Conservation (phyloP, 1,140 invertebrate genomes). For the Anastatus disparis region DNA sequence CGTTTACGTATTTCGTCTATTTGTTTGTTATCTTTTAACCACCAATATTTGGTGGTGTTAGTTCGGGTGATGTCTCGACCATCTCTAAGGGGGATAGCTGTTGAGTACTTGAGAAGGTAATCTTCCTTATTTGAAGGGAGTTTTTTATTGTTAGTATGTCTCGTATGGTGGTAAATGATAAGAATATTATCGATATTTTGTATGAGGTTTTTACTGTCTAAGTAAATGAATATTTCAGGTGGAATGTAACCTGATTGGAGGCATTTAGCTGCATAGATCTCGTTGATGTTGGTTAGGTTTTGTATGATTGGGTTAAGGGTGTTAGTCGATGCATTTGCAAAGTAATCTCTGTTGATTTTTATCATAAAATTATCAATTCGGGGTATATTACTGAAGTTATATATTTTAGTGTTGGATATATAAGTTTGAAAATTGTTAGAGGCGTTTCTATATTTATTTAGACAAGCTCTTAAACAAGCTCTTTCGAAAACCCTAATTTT, state of each 20-base stretch:
- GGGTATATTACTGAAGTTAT: slow-evolving; percentile 7
- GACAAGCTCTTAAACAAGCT: slow-evolving; percentile 1
- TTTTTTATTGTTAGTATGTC: neutral
- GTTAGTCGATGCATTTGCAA: neutral
- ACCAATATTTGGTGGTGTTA: neutral
- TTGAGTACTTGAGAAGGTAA: no score
- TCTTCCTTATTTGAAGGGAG: neutral
- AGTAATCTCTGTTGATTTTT: slow-evolving; percentile 5
- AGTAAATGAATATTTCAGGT: slow-evolving; percentile 1
- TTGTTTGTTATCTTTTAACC: no score
- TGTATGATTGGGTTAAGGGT: slow-evolving; percentile 1
- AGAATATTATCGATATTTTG: slow-evolving; percentile 14
- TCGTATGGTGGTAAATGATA: neutral
- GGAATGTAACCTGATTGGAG: neutral
- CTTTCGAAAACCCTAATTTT: slow-evolving; percentile 14
- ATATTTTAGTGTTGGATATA: slow-evolving; percentile 3
- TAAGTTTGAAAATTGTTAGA: slow-evolving; percentile 18
- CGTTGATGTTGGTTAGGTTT: neutral
- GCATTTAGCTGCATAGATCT: no score
- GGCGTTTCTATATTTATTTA: neutral
- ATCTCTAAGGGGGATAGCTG: neutral
- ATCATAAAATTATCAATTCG: slow-evolving; percentile 20
- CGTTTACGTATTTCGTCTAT: no score
- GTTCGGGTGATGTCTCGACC: neutral
- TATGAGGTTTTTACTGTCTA: neutral